Base-by-base conservation (phyloP, 2,113 vertebrate genomes). In the Noturus placidus region DNA sequence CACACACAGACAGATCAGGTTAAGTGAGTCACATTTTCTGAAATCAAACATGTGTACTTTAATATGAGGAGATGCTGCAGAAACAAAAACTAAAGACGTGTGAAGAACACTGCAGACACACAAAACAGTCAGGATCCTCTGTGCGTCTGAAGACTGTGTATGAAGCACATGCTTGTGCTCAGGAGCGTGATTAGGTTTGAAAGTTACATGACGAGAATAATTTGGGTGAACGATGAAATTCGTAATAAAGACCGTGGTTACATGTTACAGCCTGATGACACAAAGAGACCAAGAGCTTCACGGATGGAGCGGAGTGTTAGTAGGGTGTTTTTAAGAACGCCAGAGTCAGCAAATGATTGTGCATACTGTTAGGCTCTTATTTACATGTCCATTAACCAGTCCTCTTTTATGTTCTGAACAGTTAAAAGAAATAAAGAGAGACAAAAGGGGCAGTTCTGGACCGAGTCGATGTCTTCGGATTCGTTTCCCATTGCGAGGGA, bases 401-500 rank as follows among this genome's bases (percentile, higher is more conserved):
- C 14, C 10, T 82, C 30, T 17, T 77, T 81, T 30, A 50, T 19
- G 46, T 52, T 52, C 74, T 78, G 27, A 52, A 78, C 8, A 22
- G 8, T 17, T 50, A 50, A 42, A 27, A 42, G 5, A 38, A 82
- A 82, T 19, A 63, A 61, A 38, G 5, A 14, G 6, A 15, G 5
- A n/a, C 19, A 76, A 38, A 30, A 54, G 20, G 56, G 33, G 69
- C 14, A 17, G 46, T 25, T 46, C 46, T 13, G 65, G 63, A 70
- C 30, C 14, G 52, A 80, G 56, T 38, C 22, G 27, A 19, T 54
- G 57, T 82, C 74, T 63, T 80, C 61, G 74, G 81, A 84, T 50
- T 86, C 65, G 83, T 27, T 82, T 65, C 25, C 54, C 65, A 83
- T 90, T 88, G 87, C 87, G 67, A 77, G 67, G 87, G 86, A 85